These are phyloP conservation scores for Bagarius yarrelli DNA, from an alignment of 2,113 vertebrate species.

Conservation along the genomic window DNA sequence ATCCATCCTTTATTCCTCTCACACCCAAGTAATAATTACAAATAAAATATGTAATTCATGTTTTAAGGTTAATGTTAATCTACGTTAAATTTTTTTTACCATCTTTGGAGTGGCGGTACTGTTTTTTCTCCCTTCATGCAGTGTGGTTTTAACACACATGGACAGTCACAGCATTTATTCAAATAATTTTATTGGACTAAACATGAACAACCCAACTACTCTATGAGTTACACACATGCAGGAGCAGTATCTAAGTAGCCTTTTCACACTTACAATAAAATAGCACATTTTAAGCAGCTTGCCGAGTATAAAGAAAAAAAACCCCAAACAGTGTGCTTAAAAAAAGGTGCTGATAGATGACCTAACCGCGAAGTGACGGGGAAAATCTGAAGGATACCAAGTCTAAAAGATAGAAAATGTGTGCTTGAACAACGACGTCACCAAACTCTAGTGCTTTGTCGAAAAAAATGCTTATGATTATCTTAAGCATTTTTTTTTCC, in stretches of 20 bases:
- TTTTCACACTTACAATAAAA: conserved; percentile 74
- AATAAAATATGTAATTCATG: no score
- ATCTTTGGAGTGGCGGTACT: no score
- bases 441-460: conserved; percentile 12
- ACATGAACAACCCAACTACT: conserved; percentile 86
- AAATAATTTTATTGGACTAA: conserved; percentile 72
- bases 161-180: conserved; percentile 20
- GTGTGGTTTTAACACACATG: not conserved
- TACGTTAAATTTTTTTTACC: no score
- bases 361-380: conserved; percentile 32
- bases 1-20: no score
- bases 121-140: not conserved
- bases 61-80: no score
- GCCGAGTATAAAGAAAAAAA: conserved; percentile 42
- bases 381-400: conserved; percentile 5
- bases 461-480: conserved; percentile 7
- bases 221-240: conserved; percentile 90
- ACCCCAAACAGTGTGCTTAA: conserved; percentile 34
- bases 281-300: conserved; percentile 59
- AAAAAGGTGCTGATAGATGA: conserved; percentile 36
- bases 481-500: conserved; percentile 15
- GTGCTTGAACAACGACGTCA: conserved; percentile 23
- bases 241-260: conserved; percentile 82
- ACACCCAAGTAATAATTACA: no score
- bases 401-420: conserved; percentile 38